Base-by-base conservation (phyloP, 2,797 vertebrate genomes). In the Limnodromus scolopaceus region DNA sequence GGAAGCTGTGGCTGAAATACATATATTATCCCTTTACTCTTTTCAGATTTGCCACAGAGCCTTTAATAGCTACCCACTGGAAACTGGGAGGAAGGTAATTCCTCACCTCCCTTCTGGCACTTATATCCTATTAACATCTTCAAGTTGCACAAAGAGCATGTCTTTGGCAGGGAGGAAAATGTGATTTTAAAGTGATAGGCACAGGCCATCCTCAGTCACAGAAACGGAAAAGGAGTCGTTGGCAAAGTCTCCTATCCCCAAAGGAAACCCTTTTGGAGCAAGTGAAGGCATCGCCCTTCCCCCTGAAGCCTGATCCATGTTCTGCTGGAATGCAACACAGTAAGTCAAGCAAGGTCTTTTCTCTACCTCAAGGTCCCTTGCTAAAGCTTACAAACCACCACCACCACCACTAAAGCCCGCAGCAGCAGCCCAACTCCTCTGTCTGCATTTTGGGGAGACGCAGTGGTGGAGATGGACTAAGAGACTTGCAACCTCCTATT, bases 41-140 rank as follows among this genome's bases (percentile, higher is more conserved):
- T 94, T 70, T 57, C 89, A 92, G 80, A 57, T 78, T 87, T 83
- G 87, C 68, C 81, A 82, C 16, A 88, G 84, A 80, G 64, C 34
- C 75, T 91, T 93, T 96, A 95, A 95, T n/a, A 93, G 68, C 87
- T 89, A 72, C 92, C 51, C 89, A 74, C 68, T 89, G 87, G 71
- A 96, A 94, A 91, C 71, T 75, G 84, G 81, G 38, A 87, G 89
- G 69, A 91, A 97, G 84, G 76, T 86, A 5, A 77, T 74, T 87
- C 80, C 68, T 85, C 1, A 1, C 65, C 84, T 91, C 65, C 49
- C 69, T 89, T 79, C 84, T 87, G 74, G 80, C 72, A 95, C 53
- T 84, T 92, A 71, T 72, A 84, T 30, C 49, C 82, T 72, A 65
- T 78, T 94, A 93, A 92, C 51, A 66, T 93, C 94, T 90, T 88